Conservation (phyloP, 2,113 vertebrate species). For the Mionectes macconnelli region DNA sequence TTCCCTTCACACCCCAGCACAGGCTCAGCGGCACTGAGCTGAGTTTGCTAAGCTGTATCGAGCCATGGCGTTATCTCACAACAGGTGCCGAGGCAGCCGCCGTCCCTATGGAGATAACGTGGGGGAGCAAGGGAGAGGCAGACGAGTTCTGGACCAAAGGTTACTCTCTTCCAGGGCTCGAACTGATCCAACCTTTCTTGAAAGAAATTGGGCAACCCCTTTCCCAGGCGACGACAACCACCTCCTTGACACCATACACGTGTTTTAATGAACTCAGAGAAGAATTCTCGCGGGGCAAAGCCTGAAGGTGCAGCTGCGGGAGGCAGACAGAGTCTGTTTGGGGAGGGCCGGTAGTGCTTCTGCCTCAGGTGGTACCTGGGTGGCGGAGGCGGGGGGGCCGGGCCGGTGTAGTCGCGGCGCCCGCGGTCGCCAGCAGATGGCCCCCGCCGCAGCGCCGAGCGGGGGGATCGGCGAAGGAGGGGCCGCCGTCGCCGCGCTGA, state of each 20-base stretch:
- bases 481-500: neutral
- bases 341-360: neutral
- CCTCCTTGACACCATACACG: neutral
- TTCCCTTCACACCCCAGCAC: rapidly evolving
- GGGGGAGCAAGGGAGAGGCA: neutral
- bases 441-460: neutral
- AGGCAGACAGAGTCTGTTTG: rapidly evolving
- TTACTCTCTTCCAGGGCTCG: neutral
- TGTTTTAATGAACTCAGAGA: neutral
- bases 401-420: neutral
- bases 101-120: neutral
- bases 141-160: neutral
- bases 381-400: neutral
- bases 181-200: neutral
- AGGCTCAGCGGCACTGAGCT: neutral
- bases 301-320: neutral
- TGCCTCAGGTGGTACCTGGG: neutral
- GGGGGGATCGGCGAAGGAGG: neutral
- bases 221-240: neutral
- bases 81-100: neutral
- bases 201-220: neutral
- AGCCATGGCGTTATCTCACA: neutral
- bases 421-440: constrained; percentile 43
- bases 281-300: neutral
- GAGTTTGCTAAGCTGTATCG: neutral